phyloP scores from a whole-genome alignment of 2,888 invertebrate species.

The Idaea dimidiata region DNA sequence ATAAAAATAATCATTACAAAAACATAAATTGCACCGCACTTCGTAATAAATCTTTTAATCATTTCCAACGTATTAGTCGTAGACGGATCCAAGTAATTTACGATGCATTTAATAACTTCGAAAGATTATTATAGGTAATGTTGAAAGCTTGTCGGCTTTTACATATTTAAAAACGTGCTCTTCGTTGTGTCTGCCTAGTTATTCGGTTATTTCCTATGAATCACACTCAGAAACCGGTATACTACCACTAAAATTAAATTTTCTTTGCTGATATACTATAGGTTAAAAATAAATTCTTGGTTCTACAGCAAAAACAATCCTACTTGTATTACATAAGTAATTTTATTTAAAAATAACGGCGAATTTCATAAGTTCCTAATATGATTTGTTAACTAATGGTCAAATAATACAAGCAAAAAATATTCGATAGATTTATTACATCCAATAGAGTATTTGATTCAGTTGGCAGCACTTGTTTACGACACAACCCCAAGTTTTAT shows the following conservation, averaged over 20 bases:
- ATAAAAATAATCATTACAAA: background rate
- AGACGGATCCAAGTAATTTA: slow-evolving; percentile 59
- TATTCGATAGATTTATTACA: slow-evolving; percentile 51
- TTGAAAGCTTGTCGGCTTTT: slow-evolving; percentile 46
- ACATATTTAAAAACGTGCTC: slow-evolving; percentile 50
- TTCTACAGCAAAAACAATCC: background rate
- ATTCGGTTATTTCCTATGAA: slow-evolving; percentile 24
- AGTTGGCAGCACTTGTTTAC: slow-evolving; percentile 71
- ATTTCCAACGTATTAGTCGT: slow-evolving; percentile 36
- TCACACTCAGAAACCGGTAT: slow-evolving; percentile 19
- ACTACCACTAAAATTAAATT: background rate
- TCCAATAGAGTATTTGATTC: slow-evolving; percentile 65
- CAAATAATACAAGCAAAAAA: background rate
- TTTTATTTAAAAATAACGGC: too few relatives aligned
- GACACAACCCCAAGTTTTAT: slow-evolving; percentile 58
- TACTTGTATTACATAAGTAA: background rate
- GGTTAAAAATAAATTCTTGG: background rate
- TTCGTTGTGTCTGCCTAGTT: slow-evolving; percentile 29
- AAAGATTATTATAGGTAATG: slow-evolving; percentile 32
- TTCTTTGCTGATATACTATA: background rate
- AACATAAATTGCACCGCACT: background rate
- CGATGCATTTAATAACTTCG: slow-evolving; percentile 61
- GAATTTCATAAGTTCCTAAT: background rate
- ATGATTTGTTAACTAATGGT: background rate
- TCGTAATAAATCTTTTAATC: slow-evolving; percentile 27